Evolutionary conservation across 2,797 vertebrate species (phyloP).

Genomic region (Enteromius thamalakanensis): DNA sequence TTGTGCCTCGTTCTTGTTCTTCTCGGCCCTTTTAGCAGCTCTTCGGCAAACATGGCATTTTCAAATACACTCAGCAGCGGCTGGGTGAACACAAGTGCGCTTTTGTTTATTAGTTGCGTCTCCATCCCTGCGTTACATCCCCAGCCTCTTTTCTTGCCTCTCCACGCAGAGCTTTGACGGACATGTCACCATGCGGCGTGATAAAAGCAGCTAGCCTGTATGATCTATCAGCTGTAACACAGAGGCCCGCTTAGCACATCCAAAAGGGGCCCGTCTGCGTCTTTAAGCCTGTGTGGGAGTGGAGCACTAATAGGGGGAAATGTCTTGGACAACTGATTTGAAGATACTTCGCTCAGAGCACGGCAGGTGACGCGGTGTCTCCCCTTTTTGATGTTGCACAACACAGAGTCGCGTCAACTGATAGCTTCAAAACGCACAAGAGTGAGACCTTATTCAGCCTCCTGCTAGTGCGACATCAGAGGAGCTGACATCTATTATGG

Average conservation of each 20-base stretch:
- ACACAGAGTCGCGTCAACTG: conserved; percentile 96
- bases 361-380: conserved; percentile 94
- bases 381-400: conserved; percentile 94
- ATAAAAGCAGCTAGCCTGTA: conserved; percentile 73
- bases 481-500: conserved; percentile 99
- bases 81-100: conserved; percentile 12
- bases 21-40: not conserved
- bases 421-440: conserved; percentile 90
- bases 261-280: conserved; percentile 83
- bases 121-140: conserved; percentile 43
- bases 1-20: not conserved
- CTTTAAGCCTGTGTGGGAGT: conserved; percentile 86
- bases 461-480: conserved; percentile 97
- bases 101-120: conserved; percentile 34
- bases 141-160: conserved; percentile 53
- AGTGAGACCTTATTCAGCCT: conserved; percentile 92
- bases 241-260: conserved; percentile 75
- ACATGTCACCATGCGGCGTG: conserved; percentile 67
- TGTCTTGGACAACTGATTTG: conserved; percentile 99
- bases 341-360: conserved; percentile 95
- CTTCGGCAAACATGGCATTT: conserved; percentile 5
- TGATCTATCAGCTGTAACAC: conserved; percentile 84
- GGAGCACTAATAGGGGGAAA: conserved; percentile 95
- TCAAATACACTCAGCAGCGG: not conserved
- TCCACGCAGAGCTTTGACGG: conserved; percentile 69